Percentiles rank a stretch among this genome's conserved stretches.
These are phyloP conservation scores for Pipa parva DNA, from an alignment of 2,113 vertebrate species.

Conservation along the genomic window DNA sequence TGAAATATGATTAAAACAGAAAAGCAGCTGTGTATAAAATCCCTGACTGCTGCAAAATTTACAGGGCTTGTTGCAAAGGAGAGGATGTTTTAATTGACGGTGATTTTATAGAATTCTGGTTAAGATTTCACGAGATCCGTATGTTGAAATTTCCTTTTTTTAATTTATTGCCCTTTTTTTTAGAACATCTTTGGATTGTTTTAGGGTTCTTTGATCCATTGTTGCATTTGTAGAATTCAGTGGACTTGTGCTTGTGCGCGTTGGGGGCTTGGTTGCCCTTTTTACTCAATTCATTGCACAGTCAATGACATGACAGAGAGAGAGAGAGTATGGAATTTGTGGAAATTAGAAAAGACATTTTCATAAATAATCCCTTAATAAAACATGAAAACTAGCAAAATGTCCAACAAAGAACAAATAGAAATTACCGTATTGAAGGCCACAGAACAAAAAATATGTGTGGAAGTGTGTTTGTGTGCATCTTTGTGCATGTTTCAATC, in stretches of 20 bases:
- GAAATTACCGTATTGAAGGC: too few species aligned
- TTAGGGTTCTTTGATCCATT: constrained; percentile 24
- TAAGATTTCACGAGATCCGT: constrained; percentile 40
- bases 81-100: constrained; percentile 43
- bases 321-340: too few species aligned
- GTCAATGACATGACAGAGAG: too few species aligned
- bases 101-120: constrained; percentile 42
- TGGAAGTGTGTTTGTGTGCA: too few species aligned
- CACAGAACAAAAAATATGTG: too few species aligned
- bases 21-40: constrained; percentile 22
- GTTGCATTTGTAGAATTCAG: constrained; percentile 27
- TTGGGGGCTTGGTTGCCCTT: too few species aligned
- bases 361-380: too few species aligned
- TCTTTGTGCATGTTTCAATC: too few species aligned
- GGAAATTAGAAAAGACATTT: too few species aligned
- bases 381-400: too few species aligned
- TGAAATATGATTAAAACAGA: constrained; percentile 26
- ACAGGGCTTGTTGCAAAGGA: constrained; percentile 33
- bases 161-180: constrained; percentile 26
- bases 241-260: constrained; percentile 10
- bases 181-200: constrained; percentile 28
- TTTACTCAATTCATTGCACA: too few species aligned
- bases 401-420: too few species aligned
- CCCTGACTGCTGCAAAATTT: constrained; percentile 33
- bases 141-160: constrained; percentile 33